Base-by-base conservation (phyloP, 2,113 vertebrate species). In the Nothocercus julius region DNA sequence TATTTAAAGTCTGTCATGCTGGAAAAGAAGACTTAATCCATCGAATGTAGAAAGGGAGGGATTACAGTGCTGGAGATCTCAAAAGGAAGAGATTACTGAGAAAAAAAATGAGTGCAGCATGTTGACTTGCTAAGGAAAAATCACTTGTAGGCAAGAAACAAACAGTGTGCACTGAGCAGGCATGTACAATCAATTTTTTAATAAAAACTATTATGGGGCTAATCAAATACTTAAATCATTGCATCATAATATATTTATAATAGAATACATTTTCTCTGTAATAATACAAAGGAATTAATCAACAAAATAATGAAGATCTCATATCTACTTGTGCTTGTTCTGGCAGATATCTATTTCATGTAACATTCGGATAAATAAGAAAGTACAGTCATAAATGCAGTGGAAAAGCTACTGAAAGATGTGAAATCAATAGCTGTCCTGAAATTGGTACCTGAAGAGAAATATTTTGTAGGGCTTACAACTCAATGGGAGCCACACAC, bases 21-120 rank as follows among this genome's bases (percentile, higher is more conserved):
- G 75, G 80, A 97, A 91, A 85, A 96, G 82, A 96, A 96, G 77
- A 95, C 53, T 94, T 97, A 97, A 97, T 97, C 94, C 89, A 83
- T 53, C 78, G 66, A 92, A 91, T 66, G n/a, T 40, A 61, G 70
- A 94, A 96, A 95, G 89, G 75, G 95, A 96, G 85, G 83, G 87
- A 96, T 97, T 93, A 94, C 42, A 83, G 56, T 91, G 67, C 74
- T 87, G 54, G 84, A 92, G 89, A 93, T 97, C 82, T 96, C 72
- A 87, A 96, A 97, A 93, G 82, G 78, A 90, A 95, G 61, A 38
- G 66, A 94, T 95, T 95, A 81, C 47, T 2, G 15, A 85, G 45
- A 62, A 42, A 68, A 95, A 87, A 90, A n/a, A n/a, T 4, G 14
- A 87, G 62, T 34, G 36, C 77, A 85, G n/a, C 42, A 25, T 83